A percentile compares a stretch with the other conserved stretches of the same genome.
Evolutionary conservation across 1,140 invertebrate genomes (phyloP).

Genomic region (Macrostomum lignano): DNA sequence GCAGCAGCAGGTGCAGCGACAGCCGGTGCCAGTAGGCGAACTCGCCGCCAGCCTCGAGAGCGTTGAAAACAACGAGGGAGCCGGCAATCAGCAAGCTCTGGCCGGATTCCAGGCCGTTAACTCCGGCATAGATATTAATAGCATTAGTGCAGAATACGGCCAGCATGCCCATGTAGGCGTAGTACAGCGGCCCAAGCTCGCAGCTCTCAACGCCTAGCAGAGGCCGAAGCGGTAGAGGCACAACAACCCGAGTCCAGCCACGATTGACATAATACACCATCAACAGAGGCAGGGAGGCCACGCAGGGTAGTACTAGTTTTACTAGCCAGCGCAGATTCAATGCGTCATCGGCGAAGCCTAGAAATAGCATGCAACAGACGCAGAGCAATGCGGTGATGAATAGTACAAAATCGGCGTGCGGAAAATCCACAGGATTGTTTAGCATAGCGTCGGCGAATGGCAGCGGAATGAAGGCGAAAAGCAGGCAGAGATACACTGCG

Average conservation of each 20-base stretch:
- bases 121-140: slow-evolving; percentile 88
- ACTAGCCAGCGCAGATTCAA: slow-evolving; percentile 76
- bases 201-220: slow-evolving; percentile 6
- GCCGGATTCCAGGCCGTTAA: slow-evolving; percentile 89
- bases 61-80: slow-evolving; percentile 44
- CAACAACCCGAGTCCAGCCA: slow-evolving; percentile 65
- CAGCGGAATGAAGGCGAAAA: slow-evolving; percentile 84
- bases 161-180: slow-evolving; percentile 88
- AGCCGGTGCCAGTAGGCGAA: slow-evolving; percentile 37
- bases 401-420: too few relatives aligned
- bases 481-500: slow-evolving; percentile 62
- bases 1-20: slow-evolving; percentile 72
- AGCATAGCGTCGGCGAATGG: too few relatives aligned
- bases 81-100: slow-evolving; percentile 70
- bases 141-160: slow-evolving; percentile 98
- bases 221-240: slow-evolving; percentile 55
- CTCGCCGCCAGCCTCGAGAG: background rate
- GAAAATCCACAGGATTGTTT: too few relatives aligned
- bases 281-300: slow-evolving; percentile 71
- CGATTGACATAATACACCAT: slow-evolving; percentile 94
- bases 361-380: slow-evolving; percentile 83
- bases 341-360: slow-evolving; percentile 95
- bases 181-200: slow-evolving; percentile 56
- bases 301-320: slow-evolving; percentile 73
- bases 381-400: slow-evolving; percentile 64